Evolutionary conservation across 1,140 invertebrate genomes (phyloP).

Genomic region (Manduca sexta): DNA sequence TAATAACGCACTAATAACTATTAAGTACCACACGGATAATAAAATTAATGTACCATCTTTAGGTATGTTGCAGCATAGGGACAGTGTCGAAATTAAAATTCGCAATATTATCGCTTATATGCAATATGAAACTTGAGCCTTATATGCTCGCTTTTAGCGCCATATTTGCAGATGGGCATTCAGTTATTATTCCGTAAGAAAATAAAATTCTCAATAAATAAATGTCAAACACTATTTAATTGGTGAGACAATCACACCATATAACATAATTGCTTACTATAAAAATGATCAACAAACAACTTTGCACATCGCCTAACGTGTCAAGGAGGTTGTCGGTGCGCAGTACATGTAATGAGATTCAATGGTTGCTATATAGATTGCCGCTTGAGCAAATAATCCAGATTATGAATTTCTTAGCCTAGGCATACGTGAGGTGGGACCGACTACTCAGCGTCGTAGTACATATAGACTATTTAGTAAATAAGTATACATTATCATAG

Average conservation of each 20-base stretch:
- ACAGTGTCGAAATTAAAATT: background rate
- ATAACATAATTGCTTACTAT: conserved; percentile 72
- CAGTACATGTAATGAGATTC: conserved; percentile 66
- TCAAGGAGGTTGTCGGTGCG: conserved; percentile 45
- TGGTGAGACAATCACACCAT: conserved; percentile 66
- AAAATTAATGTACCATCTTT: conserved; percentile 1
- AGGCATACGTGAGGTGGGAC: conserved; percentile 65
- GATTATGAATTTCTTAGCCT: conserved; percentile 55
- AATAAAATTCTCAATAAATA: conserved; percentile 73
- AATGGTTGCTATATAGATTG: conserved; percentile 59
- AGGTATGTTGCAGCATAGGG: background rate
- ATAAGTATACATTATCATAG: conserved; percentile 24
- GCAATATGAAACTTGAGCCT: conserved; percentile 20
- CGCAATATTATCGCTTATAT: background rate
- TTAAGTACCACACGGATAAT: conserved; percentile 5
- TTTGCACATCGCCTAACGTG: conserved; percentile 60
- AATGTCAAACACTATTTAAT: conserved; percentile 68
- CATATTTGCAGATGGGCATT: conserved; percentile 72
- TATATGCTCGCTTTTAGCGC: conserved; percentile 34
- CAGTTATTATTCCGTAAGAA: conserved; percentile 62
- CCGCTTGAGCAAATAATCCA: conserved; percentile 69
- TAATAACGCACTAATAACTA: conserved; percentile 1
- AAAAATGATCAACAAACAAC: conserved; percentile 72
- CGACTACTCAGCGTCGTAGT: conserved; percentile 42
- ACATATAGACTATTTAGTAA: conserved; percentile 19